Percentiles rank a stretch among this genome's conserved stretches.
phyloP scores from a whole-genome alignment of 92 coral and sea anemone species.

The Scolanthus callimorphus region DNA sequence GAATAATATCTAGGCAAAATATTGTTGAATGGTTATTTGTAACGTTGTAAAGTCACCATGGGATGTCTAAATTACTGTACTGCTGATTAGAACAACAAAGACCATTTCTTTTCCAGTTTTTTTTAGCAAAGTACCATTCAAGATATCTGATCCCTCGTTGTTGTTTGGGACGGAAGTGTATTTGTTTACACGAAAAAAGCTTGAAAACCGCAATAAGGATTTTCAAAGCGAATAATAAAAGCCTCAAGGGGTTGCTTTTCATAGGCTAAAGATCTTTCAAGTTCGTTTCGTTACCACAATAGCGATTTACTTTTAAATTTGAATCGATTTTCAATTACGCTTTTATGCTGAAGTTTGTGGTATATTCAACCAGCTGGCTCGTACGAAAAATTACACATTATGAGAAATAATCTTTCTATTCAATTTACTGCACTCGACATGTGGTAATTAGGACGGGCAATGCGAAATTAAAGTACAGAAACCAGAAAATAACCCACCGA shows the following conservation, averaged over 20 bases:
- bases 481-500: not conserved
- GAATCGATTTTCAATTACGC: constrained; percentile 3
- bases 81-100: too few species aligned
- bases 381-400: not conserved
- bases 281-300: not conserved
- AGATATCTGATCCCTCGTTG: too few species aligned
- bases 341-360: not conserved
- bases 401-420: not conserved
- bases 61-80: too few species aligned
- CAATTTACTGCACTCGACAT: constrained; percentile 16
- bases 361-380: not conserved
- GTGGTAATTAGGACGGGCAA: constrained; percentile 71
- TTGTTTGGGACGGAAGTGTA: too few species aligned
- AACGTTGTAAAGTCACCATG: too few species aligned
- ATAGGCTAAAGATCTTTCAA: not conserved
- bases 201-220: too few species aligned
- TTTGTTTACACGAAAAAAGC: too few species aligned
- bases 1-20: too few species aligned
- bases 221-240: not conserved
- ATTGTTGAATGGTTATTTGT: too few species aligned
- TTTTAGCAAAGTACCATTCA: too few species aligned
- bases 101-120: too few species aligned
- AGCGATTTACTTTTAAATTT: not conserved
- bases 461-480: constrained; percentile 5
- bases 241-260: not conserved